A percentile compares a stretch with the other conserved stretches of the same genome.
Conservation (phyloP, 2,888 invertebrate genomes). For the Cryptocephalus primarius region DNA sequence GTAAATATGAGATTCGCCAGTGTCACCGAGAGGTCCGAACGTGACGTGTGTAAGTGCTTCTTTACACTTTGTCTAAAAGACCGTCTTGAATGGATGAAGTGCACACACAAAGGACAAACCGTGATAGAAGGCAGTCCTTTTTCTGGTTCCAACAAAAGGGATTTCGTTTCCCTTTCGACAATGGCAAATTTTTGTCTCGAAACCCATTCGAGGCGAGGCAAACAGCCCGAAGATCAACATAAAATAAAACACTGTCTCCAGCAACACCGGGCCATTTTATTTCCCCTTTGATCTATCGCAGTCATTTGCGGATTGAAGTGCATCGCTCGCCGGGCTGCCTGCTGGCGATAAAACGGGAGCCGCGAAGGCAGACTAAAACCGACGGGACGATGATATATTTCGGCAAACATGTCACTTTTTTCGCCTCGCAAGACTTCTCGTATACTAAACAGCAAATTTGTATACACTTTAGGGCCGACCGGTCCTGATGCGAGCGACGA, state of each 20-base stretch:
- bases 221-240: slow-evolving; percentile 2
- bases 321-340: slow-evolving; percentile 27
- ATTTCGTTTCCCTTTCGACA: no score
- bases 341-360: slow-evolving; percentile 26
- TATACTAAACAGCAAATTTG: slow-evolving; percentile 11
- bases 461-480: slow-evolving; percentile 1
- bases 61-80: no score
- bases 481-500: no score
- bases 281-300: slow-evolving; percentile 26
- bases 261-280: slow-evolving; percentile 25
- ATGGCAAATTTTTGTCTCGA: no score
- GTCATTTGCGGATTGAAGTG: slow-evolving; percentile 27
- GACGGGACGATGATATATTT: slow-evolving; percentile 30
- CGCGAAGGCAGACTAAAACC: slow-evolving; percentile 25
- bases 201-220: no score
- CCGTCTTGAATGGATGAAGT: no score
- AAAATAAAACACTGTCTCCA: slow-evolving; percentile 29
- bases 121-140: no score
- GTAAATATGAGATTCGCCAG: no score
- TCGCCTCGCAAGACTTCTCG: slow-evolving; percentile 6
- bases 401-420: slow-evolving; percentile 9
- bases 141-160: no score
- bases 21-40: no score
- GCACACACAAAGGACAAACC: no score
- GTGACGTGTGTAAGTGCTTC: no score